Conservation (phyloP, 2,888 invertebrate species). For the Anagyrus pseudococci region DNA sequence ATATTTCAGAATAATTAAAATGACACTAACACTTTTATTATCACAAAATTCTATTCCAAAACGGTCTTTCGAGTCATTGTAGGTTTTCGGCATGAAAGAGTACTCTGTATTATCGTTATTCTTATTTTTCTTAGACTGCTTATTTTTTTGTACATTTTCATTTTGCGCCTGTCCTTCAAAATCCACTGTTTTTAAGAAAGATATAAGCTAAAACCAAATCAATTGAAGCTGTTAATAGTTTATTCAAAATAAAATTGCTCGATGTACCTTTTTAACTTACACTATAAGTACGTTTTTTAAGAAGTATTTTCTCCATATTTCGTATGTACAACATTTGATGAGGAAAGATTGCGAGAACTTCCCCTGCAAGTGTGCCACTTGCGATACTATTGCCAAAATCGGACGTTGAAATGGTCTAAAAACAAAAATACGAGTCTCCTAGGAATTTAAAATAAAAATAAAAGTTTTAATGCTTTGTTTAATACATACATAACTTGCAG, state of each 20-base stretch:
- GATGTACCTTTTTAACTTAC: constrained; percentile 15
- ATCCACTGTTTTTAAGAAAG: constrained; percentile 50
- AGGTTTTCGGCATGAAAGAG: constrained; percentile 49
- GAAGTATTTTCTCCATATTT: constrained; percentile 52
- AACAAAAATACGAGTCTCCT: background rate
- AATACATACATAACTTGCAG: constrained; percentile 57
- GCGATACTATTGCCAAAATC: constrained; percentile 65
- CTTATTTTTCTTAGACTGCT: background rate
- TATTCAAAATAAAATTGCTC: too few species aligned
- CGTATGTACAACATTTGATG: constrained; percentile 57
- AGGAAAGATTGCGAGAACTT: constrained; percentile 62
- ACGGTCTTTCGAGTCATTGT: constrained; percentile 52
- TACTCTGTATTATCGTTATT: constrained; percentile 31
- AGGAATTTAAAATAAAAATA: constrained; percentile 1
- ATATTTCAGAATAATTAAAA: constrained; percentile 1
- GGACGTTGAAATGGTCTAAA: constrained; percentile 58
- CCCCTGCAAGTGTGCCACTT: constrained; percentile 65
- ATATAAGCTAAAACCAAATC: constrained; percentile 44
- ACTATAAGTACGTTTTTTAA: constrained; percentile 52
- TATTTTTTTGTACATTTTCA: background rate
- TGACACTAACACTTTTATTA: constrained; percentile 42
- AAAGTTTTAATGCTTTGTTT: background rate
- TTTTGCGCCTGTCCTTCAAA: too few species aligned
- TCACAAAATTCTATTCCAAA: constrained; percentile 57
- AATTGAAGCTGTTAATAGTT: background rate